Evolutionary conservation across 2,113 vertebrate genomes (phyloP).

Genomic region (Nipponia nippon): DNA sequence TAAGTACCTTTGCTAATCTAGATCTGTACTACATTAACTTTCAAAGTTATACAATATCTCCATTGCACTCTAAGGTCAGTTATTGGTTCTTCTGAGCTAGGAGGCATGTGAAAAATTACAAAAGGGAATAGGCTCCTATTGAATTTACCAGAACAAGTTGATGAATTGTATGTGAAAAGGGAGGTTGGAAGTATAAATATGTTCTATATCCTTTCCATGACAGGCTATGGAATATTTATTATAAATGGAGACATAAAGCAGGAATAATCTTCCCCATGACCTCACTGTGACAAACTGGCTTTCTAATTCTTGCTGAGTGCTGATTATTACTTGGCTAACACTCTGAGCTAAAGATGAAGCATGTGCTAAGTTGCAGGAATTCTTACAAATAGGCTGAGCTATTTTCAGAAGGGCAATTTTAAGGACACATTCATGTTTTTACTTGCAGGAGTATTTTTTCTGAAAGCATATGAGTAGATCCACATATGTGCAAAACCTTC

Average conservation of each 20-base stretch:
- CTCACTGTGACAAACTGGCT: slow-evolving; percentile 61
- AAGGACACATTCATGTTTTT: slow-evolving; percentile 8
- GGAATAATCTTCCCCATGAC: slow-evolving; percentile 62
- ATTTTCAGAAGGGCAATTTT: slow-evolving; percentile 50
- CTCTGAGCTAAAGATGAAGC: slow-evolving; percentile 38
- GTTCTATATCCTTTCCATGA: slow-evolving; percentile 39
- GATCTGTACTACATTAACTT: not conserved
- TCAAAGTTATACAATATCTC: not conserved
- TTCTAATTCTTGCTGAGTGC: slow-evolving; percentile 59
- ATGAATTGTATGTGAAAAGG: slow-evolving; percentile 46
- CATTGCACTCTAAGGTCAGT: not conserved
- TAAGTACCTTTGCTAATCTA: slow-evolving; percentile 11
- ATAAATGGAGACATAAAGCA: slow-evolving; percentile 59
- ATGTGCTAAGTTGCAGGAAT: slow-evolving; percentile 53
- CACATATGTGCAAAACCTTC: not conserved
- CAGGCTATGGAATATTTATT: slow-evolving; percentile 59
- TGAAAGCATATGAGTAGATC: not conserved
- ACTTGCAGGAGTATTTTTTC: not conserved
- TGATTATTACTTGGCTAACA: slow-evolving; percentile 59
- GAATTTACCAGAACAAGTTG: slow-evolving; percentile 21
- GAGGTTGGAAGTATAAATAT: slow-evolving; percentile 36
- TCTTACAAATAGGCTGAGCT: slow-evolving; percentile 35
- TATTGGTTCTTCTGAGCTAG: slow-evolving; percentile 5
- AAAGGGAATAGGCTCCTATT: not conserved
- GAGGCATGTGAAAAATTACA: not conserved